Base-by-base conservation (phyloP, 2,888 invertebrate genomes). In the Ormyrus labotus region DNA sequence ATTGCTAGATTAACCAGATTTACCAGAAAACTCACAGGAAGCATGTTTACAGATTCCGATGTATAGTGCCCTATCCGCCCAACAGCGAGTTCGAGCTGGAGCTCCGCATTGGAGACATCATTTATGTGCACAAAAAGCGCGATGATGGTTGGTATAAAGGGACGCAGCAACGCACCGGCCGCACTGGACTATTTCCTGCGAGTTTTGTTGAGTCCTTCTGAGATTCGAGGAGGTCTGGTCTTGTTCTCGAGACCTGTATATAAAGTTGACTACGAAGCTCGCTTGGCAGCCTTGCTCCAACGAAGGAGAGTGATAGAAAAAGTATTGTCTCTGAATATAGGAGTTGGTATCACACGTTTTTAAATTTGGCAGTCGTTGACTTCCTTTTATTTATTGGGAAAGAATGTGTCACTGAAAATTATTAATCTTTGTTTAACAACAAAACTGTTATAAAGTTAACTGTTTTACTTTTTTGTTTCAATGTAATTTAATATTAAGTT, bases 61-160 rank as follows among this genome's bases (percentile, higher is more conserved):
- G 98, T 91, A 96, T 97, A 86, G 97, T 96, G 63, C 96, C 98
- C 7, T 98, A 98, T 92, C 98, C 98, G 10, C 97, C 98, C 0
- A 98, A 98, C 91, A 97, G 97, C 82, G 97, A 97, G 85, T 96
- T 96, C 89, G 98, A 98, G 91, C 91, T 98, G 85, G 98, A 97
- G 88, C 92, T 98, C 65, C 95, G 96, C 85, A 94, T 97, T 60
- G 97, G 97, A 82, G 98, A 98, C 88, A 95, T 98, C 77, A 97
- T 98, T 84, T 95, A 96, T 85, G 98, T 98, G 34, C 96, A 96
- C 87, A 96, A 96, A 87, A 98, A 98, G 89, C 94, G 97, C 73
- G 97, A 97, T 72, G 98, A 98, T 88, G 98, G 98, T 68, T 98
- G 98, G 98, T 98, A 96, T 91, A 97, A 97, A 89, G 98, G 98